Conservation (phyloP, 2,888 invertebrate species). For the Cactoblastis cactorum region DNA sequence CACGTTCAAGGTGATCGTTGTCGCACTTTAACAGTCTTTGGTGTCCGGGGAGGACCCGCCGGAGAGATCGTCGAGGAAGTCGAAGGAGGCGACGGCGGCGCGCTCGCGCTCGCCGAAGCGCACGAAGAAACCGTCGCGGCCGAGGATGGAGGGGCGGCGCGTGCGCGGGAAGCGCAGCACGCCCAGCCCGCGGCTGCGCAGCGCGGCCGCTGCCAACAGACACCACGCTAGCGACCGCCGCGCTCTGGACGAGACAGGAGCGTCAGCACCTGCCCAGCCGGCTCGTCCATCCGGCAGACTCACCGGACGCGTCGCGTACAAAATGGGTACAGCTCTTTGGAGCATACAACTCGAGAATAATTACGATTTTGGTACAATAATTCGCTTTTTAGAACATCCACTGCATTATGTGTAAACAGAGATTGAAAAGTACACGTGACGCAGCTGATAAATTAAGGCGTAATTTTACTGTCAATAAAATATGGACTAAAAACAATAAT, state of each 20-base stretch:
- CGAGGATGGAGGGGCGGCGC: slow-evolving; percentile 86
- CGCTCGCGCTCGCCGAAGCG: slow-evolving; percentile 88
- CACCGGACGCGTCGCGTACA: slow-evolving; percentile 15
- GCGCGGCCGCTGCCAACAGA: slow-evolving; percentile 79
- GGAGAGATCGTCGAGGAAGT: slow-evolving; percentile 86
- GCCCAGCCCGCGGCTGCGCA: slow-evolving; percentile 77
- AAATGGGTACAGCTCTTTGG: neutral
- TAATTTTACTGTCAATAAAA: too few relatives aligned
- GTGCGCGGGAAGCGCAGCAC: slow-evolving; percentile 72
- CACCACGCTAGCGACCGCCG: slow-evolving; percentile 47
- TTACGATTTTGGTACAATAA: too few relatives aligned
- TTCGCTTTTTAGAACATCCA: too few relatives aligned
- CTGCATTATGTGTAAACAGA: too few relatives aligned
- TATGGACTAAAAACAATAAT: too few relatives aligned
- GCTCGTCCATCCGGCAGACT: slow-evolving; percentile 18
- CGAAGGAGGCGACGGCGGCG: slow-evolving; percentile 88
- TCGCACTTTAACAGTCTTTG: slow-evolving; percentile 71
- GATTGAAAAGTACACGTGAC: too few relatives aligned
- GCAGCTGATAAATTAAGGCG: too few relatives aligned
- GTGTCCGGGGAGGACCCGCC: slow-evolving; percentile 62
- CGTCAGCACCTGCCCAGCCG: slow-evolving; percentile 35
- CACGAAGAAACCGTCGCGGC: slow-evolving; percentile 87
- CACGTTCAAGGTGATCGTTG: too few relatives aligned
- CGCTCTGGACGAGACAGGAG: slow-evolving; percentile 55
- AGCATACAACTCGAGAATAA: too few relatives aligned